Conservation (phyloP, 2,797 vertebrate genomes). For the Dendrocincla tyrannina region DNA sequence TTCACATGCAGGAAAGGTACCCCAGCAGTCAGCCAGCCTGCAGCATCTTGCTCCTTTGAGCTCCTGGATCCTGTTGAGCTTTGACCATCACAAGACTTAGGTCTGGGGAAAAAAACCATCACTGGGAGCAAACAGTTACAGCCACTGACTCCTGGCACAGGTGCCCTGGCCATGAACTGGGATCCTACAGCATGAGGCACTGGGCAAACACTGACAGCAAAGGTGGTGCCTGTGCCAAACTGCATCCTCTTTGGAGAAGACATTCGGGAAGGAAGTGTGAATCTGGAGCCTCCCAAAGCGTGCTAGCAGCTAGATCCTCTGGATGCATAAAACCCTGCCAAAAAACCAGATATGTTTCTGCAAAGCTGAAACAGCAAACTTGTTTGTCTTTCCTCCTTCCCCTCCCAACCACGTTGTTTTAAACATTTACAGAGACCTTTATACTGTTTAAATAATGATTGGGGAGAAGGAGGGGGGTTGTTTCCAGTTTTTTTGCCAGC, state of each 20-base stretch:
- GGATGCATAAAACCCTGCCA: slow-evolving; percentile 32
- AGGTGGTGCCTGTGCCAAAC: neutral
- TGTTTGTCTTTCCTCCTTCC: slow-evolving; percentile 63
- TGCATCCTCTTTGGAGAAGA: slow-evolving; percentile 23
- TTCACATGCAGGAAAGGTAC: neutral
- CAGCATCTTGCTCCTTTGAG: neutral
- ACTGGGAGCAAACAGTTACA: fast-evolving
- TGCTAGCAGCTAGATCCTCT: slow-evolving; percentile 38
- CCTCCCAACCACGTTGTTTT: slow-evolving; percentile 40
- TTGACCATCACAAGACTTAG: neutral
- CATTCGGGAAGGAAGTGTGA: slow-evolving; percentile 2
- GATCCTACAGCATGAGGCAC: neutral
- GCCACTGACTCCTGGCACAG: neutral
- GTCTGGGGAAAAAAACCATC: neutral
- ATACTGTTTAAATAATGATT: slow-evolving; percentile 54
- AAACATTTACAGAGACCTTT: slow-evolving; percentile 63
- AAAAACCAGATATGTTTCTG: slow-evolving; percentile 42
- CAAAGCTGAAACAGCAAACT: slow-evolving; percentile 52
- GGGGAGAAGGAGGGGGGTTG: neutral
- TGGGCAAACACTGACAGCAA: neutral
- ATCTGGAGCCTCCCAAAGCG: neutral
- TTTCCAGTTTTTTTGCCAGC: slow-evolving; percentile 22
- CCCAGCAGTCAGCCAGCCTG: neutral
- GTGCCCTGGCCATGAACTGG: neutral
- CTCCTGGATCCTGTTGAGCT: neutral